These are phyloP conservation scores for Etheostoma cragini DNA, from an alignment of 2,113 vertebrate species.

Conservation along the genomic window DNA sequence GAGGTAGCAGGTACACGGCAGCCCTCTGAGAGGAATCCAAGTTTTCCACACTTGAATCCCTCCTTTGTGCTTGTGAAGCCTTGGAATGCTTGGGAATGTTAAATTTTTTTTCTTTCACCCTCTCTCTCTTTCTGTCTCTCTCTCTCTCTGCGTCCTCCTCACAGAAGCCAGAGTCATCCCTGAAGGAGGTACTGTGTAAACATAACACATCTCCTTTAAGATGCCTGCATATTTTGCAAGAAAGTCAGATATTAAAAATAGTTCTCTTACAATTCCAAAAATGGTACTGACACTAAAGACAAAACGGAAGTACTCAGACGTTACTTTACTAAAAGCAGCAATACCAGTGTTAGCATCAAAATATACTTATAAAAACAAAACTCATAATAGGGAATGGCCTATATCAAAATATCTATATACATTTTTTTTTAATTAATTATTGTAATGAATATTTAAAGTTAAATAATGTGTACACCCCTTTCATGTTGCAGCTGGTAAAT, in stretches of 20 bases:
- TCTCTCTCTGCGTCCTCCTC: slow-evolving; percentile 46
- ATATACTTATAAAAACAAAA: too few relatives aligned
- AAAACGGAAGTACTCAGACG: too few relatives aligned
- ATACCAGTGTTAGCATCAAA: too few relatives aligned
- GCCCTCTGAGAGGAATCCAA: slow-evolving; percentile 42
- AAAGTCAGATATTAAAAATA: background rate
- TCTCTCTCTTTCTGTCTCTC: slow-evolving; percentile 40
- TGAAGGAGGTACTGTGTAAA: slow-evolving; percentile 81
- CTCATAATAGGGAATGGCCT: too few relatives aligned
- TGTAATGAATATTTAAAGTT: too few relatives aligned
- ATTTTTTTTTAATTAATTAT: too few relatives aligned
- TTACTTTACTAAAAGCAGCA: too few relatives aligned
- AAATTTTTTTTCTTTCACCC: slow-evolving; percentile 5
- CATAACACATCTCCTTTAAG: slow-evolving; percentile 27
- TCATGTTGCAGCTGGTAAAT: too few relatives aligned
- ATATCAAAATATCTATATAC: too few relatives aligned
- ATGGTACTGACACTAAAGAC: background rate
- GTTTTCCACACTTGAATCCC: slow-evolving; percentile 74
- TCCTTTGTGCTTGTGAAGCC: slow-evolving; percentile 68
- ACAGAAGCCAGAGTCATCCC: slow-evolving; percentile 88
- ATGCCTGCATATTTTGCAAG: background rate
- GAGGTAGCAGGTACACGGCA: slow-evolving; percentile 69
- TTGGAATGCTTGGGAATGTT: slow-evolving; percentile 68
- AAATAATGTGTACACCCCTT: too few relatives aligned
- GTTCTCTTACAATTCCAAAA: background rate